A percentile compares a stretch with the other conserved stretches of the same genome.
These are phyloP conservation scores for Carollia perspicillata DNA, from an alignment of 2,113 vertebrate genomes.

Conservation along the genomic window DNA sequence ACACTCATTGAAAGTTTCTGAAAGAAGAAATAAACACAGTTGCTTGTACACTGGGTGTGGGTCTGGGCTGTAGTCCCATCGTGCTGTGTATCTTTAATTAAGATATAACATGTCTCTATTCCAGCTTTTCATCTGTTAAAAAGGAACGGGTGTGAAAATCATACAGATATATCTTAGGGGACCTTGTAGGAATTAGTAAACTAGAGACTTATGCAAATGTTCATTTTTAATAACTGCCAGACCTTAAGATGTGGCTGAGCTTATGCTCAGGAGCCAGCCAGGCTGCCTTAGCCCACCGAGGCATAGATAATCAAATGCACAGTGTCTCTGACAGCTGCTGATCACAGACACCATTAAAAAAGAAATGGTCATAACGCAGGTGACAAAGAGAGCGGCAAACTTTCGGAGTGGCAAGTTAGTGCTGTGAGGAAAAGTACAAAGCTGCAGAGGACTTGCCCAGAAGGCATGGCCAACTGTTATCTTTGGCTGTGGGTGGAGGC, in stretches of 20 bases:
- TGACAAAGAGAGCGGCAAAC: neutral
- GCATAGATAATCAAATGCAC: conserved; percentile 25
- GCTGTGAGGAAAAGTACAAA: conserved; percentile 6
- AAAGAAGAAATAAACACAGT: neutral
- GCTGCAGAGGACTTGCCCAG: neutral
- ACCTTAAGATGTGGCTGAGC: conserved; percentile 8
- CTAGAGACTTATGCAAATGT: conserved; percentile 17
- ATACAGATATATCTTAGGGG: neutral
- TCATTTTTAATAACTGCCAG: neutral
- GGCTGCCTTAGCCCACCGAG: neutral
- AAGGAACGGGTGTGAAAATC: neutral
- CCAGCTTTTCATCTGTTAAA: conserved; percentile 29
- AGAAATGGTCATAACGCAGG: conserved; percentile 34
- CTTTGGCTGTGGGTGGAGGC: neutral
- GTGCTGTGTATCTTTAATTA: neutral
- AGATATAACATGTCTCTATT: neutral
- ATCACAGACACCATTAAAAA: conserved; percentile 54
- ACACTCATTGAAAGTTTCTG: neutral
- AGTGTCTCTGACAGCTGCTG: conserved; percentile 25
- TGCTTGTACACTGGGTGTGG: neutral
- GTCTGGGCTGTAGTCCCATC: neutral
- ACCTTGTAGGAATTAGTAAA: conserved; percentile 33
- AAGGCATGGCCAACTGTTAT: neutral
- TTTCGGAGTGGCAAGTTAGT: neutral
- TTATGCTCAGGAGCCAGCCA: neutral